Conservation (phyloP, 2,888 invertebrate genomes). For the Magallana nippona region DNA sequence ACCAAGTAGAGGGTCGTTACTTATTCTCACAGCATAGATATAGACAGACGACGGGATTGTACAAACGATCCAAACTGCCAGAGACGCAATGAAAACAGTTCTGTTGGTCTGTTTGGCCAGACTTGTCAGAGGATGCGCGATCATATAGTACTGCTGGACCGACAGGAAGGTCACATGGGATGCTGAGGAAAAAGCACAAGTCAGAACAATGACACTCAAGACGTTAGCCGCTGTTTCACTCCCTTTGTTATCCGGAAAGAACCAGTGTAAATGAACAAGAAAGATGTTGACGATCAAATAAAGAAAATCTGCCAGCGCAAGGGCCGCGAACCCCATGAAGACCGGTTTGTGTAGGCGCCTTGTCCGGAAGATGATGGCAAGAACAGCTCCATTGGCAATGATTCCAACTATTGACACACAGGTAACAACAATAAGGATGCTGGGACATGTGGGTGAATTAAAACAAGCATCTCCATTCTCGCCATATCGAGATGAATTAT, state of each 20-base stretch:
- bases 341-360: background rate
- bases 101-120: conserved; percentile 29
- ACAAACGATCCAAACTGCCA: conserved; percentile 28
- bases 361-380: background rate
- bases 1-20: conserved; percentile 4
- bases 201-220: background rate
- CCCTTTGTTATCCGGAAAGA: background rate
- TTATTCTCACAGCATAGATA: conserved; percentile 40
- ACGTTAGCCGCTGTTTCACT: background rate
- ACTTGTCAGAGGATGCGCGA: conserved; percentile 40
- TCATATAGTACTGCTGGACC: conserved; percentile 36
- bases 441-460: background rate
- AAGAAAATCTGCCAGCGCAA: conserved; percentile 14
- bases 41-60: conserved; percentile 19
- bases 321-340: background rate
- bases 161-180: conserved; percentile 41
- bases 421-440: background rate
- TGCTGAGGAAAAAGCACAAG: conserved; percentile 34
- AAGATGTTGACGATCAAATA: background rate
- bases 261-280: background rate
- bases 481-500: background rate
- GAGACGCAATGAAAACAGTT: conserved; percentile 32
- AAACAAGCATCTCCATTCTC: background rate
- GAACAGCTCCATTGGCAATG: background rate
- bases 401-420: conserved; percentile 2